A percentile compares a stretch with the other conserved stretches of the same genome.
Evolutionary conservation across 2,113 vertebrate genomes (phyloP).

Genomic region (Actenoides hombroni): DNA sequence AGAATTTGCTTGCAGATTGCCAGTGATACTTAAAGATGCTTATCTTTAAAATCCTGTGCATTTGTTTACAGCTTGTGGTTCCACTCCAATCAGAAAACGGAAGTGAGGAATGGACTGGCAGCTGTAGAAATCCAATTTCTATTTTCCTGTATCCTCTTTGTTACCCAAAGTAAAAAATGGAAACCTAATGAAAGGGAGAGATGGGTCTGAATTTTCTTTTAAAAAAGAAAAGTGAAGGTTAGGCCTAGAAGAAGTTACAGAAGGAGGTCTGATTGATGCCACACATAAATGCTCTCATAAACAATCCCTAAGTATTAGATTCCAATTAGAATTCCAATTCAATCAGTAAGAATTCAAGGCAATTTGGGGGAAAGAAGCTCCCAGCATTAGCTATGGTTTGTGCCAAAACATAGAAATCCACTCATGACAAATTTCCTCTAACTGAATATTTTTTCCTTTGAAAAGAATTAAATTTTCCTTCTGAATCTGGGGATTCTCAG

Average conservation of each 20-base stretch:
- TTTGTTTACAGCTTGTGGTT: constrained; percentile 11
- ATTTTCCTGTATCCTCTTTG: neutral
- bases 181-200: neutral
- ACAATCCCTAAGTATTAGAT: neutral
- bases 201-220: neutral
- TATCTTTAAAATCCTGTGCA: neutral
- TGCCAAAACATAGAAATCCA: neutral
- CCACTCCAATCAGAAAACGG: neutral
- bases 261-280: neutral
- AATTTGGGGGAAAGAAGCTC: neutral
- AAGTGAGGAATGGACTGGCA: neutral
- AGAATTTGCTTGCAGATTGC: neutral
- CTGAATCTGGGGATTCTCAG: neutral
- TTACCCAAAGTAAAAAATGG: neutral
- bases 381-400: neutral
- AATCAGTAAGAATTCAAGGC: neutral
- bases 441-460: neutral
- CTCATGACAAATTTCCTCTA: neutral
- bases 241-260: neutral
- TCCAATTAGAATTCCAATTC: neutral
- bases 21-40: neutral
- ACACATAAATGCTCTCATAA: neutral
- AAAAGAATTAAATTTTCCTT: neutral
- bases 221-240: neutral
- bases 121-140: neutral